phyloP scores from a whole-genome alignment of 2,113 vertebrate genomes.

The Tachycineta bicolor region DNA sequence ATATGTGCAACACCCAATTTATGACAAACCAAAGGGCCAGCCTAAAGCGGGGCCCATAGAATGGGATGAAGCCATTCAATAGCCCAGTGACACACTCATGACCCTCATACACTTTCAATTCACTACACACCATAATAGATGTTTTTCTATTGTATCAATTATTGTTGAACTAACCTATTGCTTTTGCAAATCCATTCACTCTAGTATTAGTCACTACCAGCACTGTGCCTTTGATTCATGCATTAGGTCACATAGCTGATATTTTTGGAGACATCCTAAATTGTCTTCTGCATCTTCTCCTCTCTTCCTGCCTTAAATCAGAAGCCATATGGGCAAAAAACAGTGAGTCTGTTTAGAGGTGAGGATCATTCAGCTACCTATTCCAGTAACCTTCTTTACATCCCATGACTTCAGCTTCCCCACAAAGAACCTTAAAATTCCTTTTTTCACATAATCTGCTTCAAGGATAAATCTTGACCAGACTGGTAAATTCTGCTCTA shows the following conservation, averaged over 20 bases:
- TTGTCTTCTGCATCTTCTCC: neutral
- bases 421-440: neutral
- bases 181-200: neutral
- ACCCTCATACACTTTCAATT: neutral
- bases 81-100: neutral
- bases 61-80: neutral
- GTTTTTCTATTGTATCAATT: neutral
- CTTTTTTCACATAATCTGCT: neutral
- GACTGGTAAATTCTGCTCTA: neutral
- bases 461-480: neutral
- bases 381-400: neutral
- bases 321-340: neutral
- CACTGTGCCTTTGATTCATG: neutral
- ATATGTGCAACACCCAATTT: neutral
- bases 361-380: neutral
- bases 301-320: neutral
- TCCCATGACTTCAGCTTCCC: neutral
- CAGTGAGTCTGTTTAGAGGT: neutral
- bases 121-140: neutral
- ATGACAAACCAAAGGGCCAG: neutral
- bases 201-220: neutral
- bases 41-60: accelerated
- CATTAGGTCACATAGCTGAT: neutral
- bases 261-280: neutral
- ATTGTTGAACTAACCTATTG: neutral